A percentile compares a stretch with the other conserved stretches of the same genome.
Evolutionary conservation across 2,113 vertebrate genomes (phyloP).

Genomic region (Poecilia latipinna): DNA sequence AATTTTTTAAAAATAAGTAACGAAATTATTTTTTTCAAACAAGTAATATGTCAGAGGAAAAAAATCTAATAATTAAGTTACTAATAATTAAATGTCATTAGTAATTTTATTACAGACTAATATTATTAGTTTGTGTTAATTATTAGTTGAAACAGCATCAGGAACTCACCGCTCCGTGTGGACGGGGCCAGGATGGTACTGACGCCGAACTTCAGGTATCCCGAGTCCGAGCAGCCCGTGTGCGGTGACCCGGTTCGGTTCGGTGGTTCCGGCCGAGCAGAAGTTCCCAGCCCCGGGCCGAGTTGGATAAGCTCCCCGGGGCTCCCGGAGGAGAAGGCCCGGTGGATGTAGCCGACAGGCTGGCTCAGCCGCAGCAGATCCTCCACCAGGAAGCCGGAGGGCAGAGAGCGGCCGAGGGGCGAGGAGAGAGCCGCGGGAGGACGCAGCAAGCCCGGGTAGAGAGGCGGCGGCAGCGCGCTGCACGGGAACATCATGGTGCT

Average conservation of each 20-base stretch:
- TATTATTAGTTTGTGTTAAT: background rate
- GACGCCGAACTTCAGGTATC: constrained; percentile 95
- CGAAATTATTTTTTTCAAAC: too few species aligned
- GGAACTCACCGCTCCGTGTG: constrained; percentile 84
- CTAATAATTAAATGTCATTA: too few species aligned
- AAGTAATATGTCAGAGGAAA: too few species aligned
- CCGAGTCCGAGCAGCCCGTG: constrained; percentile 74
- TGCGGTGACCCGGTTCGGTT: constrained; percentile 70
- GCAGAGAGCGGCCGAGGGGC: constrained; percentile 84
- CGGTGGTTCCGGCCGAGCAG: constrained; percentile 77
- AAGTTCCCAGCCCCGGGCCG: constrained; percentile 34
- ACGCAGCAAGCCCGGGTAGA: constrained; percentile 89
- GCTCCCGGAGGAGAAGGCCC: constrained; percentile 70
- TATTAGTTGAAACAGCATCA: too few species aligned
- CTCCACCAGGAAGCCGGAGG: constrained; percentile 93
- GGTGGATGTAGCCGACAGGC: constrained; percentile 82
- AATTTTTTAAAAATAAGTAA: too few species aligned
- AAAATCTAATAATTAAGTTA: too few species aligned
- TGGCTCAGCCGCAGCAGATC: constrained; percentile 90
- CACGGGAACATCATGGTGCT: constrained; percentile 90
- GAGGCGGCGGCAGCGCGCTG: constrained; percentile 87
- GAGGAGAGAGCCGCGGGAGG: constrained; percentile 86
- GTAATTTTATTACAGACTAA: too few species aligned
- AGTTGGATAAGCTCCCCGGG: constrained; percentile 36
- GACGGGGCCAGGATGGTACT: constrained; percentile 93